Conservation (phyloP, 2,888 invertebrate species). For the Pandemis cinnamomeana region DNA sequence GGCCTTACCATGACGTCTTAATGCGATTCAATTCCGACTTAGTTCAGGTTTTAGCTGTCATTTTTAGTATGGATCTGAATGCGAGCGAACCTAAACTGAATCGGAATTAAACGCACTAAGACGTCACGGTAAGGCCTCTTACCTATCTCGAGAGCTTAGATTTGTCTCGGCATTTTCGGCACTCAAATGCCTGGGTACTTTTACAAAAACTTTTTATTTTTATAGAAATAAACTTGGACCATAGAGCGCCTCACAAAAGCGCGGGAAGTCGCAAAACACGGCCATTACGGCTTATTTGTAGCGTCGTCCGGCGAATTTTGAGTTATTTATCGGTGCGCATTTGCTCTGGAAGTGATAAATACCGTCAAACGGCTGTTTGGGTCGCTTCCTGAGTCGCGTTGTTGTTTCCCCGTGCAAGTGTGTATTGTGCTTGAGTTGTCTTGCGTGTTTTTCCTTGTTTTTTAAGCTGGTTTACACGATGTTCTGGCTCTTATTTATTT, state of each 20-base stretch:
- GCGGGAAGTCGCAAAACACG: constrained; percentile 54
- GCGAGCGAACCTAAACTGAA: too few species aligned
- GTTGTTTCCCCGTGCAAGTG: constrained; percentile 29
- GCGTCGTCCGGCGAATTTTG: constrained; percentile 48
- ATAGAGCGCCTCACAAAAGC: constrained; percentile 52
- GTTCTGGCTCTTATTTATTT: neutral
- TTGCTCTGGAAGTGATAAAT: constrained; percentile 39
- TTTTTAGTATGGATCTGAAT: too few species aligned
- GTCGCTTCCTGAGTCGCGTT: constrained; percentile 34
- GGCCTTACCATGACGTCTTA: too few species aligned
- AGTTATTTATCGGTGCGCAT: constrained; percentile 54
- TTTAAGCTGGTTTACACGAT: neutral
- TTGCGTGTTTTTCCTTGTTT: neutral
- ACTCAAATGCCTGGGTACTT: neutral
- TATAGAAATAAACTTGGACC: constrained; percentile 24
- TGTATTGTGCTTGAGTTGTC: neutral
- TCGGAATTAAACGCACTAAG: too few species aligned
- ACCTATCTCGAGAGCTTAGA: too few species aligned
- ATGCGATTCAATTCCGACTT: too few species aligned
- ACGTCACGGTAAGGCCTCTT: too few species aligned
- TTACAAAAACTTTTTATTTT: neutral
- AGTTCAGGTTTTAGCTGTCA: too few species aligned
- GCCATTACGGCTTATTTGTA: constrained; percentile 61
- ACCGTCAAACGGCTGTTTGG: constrained; percentile 35
- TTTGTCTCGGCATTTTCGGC: too few species aligned